These are phyloP conservation scores for Thumatha senex DNA, from an alignment of 2,888 invertebrate genomes.

Conservation along the genomic window DNA sequence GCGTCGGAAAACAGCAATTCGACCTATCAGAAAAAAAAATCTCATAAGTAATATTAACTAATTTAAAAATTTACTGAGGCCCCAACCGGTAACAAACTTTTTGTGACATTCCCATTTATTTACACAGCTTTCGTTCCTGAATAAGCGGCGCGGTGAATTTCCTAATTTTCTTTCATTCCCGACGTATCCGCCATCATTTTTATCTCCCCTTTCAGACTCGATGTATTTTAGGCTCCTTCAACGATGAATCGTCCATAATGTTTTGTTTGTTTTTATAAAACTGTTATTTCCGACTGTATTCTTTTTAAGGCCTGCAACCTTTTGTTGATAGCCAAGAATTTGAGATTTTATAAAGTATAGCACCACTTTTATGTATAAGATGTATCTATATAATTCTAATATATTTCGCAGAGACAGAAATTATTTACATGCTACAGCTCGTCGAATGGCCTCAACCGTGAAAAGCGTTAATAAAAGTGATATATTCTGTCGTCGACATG, in stretches of 20 bases:
- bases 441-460: too few relatives aligned
- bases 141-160: slow-evolving; percentile 73
- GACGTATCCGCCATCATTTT: slow-evolving; percentile 80
- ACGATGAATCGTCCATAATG: slow-evolving; percentile 72
- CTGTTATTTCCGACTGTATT: slow-evolving; percentile 80
- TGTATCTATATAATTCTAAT: slow-evolving; percentile 59
- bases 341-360: too few relatives aligned
- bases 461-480: too few relatives aligned
- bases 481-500: too few relatives aligned
- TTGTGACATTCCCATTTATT: slow-evolving; percentile 44
- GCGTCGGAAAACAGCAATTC: too few relatives aligned
- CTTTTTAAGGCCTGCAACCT: slow-evolving; percentile 72
- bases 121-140: slow-evolving; percentile 62
- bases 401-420: too few relatives aligned
- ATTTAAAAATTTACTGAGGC: too few relatives aligned
- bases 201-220: slow-evolving; percentile 77
- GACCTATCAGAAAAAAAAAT: too few relatives aligned
- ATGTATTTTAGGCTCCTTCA: slow-evolving; percentile 74
- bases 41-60: too few relatives aligned
- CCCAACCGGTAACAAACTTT: too few relatives aligned
- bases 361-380: too few relatives aligned
- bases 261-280: slow-evolving; percentile 80
- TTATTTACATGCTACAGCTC: too few relatives aligned
- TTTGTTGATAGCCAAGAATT: slow-evolving; percentile 74
- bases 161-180: slow-evolving; percentile 79